Percentiles rank a stretch among this genome's conserved stretches.
phyloP scores from a whole-genome alignment of 30 jellyfish, hydroid and myxozoan genomes.

The Rhopilema esculentum region DNA sequence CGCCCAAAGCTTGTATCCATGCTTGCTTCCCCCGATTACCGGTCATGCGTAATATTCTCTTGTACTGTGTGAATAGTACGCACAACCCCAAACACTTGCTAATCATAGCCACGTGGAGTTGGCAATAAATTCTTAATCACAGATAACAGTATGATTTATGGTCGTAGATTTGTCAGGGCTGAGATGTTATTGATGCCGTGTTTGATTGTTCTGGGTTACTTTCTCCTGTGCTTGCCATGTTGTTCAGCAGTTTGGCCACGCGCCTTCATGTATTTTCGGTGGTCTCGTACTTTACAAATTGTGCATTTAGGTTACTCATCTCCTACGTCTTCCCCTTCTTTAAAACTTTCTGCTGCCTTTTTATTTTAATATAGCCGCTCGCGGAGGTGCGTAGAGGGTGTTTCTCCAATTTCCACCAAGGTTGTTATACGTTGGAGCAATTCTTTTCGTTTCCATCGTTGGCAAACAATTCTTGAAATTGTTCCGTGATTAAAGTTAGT shows the following conservation, averaged over 20 bases:
- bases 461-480: conserved; percentile 22
- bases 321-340: conserved; percentile 32
- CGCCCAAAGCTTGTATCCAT: too few relatives aligned
- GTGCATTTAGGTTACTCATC: conserved; percentile 59
- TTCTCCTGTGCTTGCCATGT: conserved; percentile 68
- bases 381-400: too few relatives aligned
- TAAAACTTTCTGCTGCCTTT: too few relatives aligned
- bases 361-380: too few relatives aligned
- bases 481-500: conserved; percentile 50
- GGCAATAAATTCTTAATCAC: conserved; percentile 55
- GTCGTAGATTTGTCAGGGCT: conserved; percentile 64
- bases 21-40: too few relatives aligned
- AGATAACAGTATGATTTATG: conserved; percentile 73
- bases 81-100: too few relatives aligned
- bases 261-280: conserved; percentile 59
- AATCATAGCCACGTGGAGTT: conserved; percentile 43
- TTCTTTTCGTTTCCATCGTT: conserved; percentile 53
- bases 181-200: conserved; percentile 60
- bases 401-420: too few relatives aligned
- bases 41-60: too few relatives aligned
- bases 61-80: conserved; percentile 33
- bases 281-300: conserved; percentile 55
- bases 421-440: too few relatives aligned
- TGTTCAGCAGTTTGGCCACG: conserved; percentile 70
- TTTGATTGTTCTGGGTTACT: conserved; percentile 60